A percentile compares a stretch with the other conserved stretches of the same genome.
Evolutionary conservation across 2,888 invertebrate genomes (phyloP).

Genomic region (Plebejus anna): DNA sequence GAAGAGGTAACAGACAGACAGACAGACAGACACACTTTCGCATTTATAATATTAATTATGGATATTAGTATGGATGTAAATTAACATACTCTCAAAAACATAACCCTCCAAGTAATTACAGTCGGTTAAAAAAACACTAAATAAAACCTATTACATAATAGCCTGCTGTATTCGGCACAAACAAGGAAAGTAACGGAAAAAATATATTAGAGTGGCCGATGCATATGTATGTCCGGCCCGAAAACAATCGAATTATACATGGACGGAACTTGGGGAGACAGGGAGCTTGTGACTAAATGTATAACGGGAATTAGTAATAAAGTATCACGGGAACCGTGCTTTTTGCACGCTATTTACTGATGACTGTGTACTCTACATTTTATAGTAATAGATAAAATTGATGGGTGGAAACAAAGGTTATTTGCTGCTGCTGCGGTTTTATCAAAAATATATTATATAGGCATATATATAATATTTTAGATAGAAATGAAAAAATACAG

Average conservation of each 20-base stretch:
- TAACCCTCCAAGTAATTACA: neutral
- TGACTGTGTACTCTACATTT: too few relatives aligned
- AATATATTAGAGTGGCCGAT: conserved; percentile 3
- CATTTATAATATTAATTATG: too few relatives aligned
- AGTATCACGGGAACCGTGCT: neutral
- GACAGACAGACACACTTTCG: too few relatives aligned
- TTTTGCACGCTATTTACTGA: neutral
- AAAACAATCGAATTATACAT: conserved; percentile 10
- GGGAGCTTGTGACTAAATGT: neutral
- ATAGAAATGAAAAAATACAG: too few relatives aligned
- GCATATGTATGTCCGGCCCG: neutral
- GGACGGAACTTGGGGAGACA: neutral
- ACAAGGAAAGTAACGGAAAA: neutral
- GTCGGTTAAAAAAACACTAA: too few relatives aligned
- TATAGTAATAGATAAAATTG: too few relatives aligned
- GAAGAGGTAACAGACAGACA: too few relatives aligned
- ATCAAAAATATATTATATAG: too few relatives aligned
- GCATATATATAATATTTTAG: too few relatives aligned
- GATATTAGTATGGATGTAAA: too few relatives aligned
- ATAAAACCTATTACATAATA: neutral
- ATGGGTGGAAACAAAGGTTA: too few relatives aligned
- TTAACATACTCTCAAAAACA: neutral
- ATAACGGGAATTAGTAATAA: neutral
- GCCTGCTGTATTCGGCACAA: neutral
- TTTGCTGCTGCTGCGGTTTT: too few relatives aligned